phyloP scores from a whole-genome alignment of 2,888 invertebrate species.

The Neoaliturus tenellus region DNA sequence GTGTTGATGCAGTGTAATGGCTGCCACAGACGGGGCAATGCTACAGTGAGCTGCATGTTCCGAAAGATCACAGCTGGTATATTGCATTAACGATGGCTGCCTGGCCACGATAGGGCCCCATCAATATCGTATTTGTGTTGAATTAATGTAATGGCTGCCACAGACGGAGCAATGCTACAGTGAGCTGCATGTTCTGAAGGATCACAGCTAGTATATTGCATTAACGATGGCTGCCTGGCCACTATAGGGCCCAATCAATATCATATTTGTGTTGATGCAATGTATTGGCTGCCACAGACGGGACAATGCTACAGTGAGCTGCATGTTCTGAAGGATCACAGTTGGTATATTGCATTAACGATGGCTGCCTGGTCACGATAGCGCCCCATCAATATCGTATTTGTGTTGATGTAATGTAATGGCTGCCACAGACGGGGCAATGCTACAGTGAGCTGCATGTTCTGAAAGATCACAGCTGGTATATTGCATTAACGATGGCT shows the following conservation, averaged over 20 bases:
- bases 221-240: constrained; percentile 34
- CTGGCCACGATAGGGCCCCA: too few species aligned
- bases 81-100: constrained; percentile 9
- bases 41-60: too few species aligned
- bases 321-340: constrained; percentile 2
- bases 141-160: not conserved
- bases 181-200: not conserved
- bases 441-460: too few species aligned
- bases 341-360: constrained; percentile 30
- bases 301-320: too few species aligned
- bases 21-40: too few species aligned
- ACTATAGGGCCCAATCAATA: constrained; percentile 31
- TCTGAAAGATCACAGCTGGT: not conserved
- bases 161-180: not conserved
- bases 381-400: constrained; percentile 41
- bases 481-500: constrained; percentile 42
- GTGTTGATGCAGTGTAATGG: too few species aligned
- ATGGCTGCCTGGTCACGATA: constrained; percentile 26
- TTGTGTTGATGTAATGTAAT: constrained; percentile 49
- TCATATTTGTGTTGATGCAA: constrained; percentile 48
- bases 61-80: not conserved
- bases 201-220: constrained; percentile 23
- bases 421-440: not conserved
- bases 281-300: not conserved
- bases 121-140: too few species aligned